Conservation (phyloP, 1,140 invertebrate species). For the Sesamia nonagrioides region DNA sequence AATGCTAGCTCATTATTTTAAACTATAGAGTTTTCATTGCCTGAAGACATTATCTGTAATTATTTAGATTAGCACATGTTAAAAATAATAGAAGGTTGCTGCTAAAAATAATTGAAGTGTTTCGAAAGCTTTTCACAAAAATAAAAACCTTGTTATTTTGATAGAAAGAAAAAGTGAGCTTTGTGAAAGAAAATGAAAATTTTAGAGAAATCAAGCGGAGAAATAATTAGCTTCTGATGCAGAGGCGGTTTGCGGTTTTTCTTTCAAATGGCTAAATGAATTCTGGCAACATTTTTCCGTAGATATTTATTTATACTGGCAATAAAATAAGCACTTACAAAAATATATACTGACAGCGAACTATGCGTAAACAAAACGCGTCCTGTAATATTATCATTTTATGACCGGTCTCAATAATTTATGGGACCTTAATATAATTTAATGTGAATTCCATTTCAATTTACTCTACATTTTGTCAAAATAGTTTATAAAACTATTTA, state of each 20-base stretch:
- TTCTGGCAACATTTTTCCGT: conserved; percentile 10
- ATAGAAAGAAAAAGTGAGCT: too few species aligned
- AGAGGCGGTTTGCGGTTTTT: conserved; percentile 22
- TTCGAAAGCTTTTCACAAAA: too few species aligned
- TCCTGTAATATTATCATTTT: background rate
- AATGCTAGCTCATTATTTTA: conserved; percentile 21
- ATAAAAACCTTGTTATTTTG: too few species aligned
- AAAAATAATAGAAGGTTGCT: too few species aligned
- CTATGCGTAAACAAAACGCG: background rate
- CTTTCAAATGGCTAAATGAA: conserved; percentile 25
- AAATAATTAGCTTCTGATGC: conserved; percentile 28
- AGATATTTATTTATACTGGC: conserved; percentile 22
- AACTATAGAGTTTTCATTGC: background rate
- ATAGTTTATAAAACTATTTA: background rate
- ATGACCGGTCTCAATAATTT: background rate
- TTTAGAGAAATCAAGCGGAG: background rate
- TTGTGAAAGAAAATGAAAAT: conserved; percentile 1
- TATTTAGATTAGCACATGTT: too few species aligned
- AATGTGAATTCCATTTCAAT: background rate
- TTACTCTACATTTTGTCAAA: conserved; percentile 1
- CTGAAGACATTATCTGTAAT: too few species aligned
- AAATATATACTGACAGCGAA: conserved; percentile 2
- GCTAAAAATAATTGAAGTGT: too few species aligned
- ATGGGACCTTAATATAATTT: background rate
- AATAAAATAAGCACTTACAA: conserved; percentile 14